Conservation (phyloP, 2,888 invertebrate species). For the Cheilosia urbana region DNA sequence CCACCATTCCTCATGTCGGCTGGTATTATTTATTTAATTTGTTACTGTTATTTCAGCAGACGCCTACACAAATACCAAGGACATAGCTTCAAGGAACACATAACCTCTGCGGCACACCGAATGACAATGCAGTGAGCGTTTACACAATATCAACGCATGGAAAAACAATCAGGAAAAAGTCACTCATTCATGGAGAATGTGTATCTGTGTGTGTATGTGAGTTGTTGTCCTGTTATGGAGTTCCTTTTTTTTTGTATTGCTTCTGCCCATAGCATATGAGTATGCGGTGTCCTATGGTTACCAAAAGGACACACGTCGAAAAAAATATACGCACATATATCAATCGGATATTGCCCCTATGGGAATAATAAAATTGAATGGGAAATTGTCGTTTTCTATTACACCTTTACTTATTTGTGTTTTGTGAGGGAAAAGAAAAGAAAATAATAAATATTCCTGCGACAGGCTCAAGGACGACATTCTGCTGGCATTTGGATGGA, state of each 20-base stretch:
- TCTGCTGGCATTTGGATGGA: neutral
- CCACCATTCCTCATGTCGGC: conserved; percentile 21
- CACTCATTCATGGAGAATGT: conserved; percentile 49
- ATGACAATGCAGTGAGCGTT: neutral
- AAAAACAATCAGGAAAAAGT: conserved; percentile 18
- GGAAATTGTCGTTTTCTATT: conserved; percentile 49
- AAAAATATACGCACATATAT: conserved; percentile 10
- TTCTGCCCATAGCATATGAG: neutral
- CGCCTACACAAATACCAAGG: conserved; percentile 29
- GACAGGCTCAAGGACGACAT: neutral
- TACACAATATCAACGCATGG: conserved; percentile 1
- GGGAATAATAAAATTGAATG: conserved; percentile 57
- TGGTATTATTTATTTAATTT: conserved; percentile 34
- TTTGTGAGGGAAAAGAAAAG: neutral
- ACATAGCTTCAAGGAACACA: conserved; percentile 15
- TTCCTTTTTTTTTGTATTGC: conserved; percentile 1
- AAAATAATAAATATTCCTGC: neutral
- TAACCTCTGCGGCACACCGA: neutral
- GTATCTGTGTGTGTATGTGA: neutral
- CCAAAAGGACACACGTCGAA: conserved; percentile 7
- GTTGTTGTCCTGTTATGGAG: conserved; percentile 12
- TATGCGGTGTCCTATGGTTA: conserved; percentile 25
- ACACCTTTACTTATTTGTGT: conserved; percentile 2
- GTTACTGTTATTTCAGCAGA: conserved; percentile 14
- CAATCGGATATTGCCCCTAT: conserved; percentile 47